These are phyloP conservation scores for Glossosoma conforme DNA, from an alignment of 1,140 invertebrate genomes.

Conservation along the genomic window DNA sequence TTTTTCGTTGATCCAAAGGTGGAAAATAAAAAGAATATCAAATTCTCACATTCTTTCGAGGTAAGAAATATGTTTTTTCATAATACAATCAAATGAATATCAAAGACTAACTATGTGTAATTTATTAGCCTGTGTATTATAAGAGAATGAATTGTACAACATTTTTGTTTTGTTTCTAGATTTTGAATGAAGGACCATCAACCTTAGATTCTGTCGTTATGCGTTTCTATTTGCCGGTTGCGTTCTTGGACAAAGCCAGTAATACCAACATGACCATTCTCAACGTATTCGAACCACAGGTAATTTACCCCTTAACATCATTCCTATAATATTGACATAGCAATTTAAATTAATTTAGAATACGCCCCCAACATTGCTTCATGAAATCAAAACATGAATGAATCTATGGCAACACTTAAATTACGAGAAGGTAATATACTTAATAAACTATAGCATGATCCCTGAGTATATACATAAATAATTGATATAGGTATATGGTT, in stretches of 20 bases:
- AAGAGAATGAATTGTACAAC: not conserved
- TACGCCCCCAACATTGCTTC: too few species aligned
- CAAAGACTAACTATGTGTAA: not conserved
- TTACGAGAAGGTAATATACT: not conserved
- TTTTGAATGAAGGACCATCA: conserved; percentile 18
- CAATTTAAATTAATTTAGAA: too few species aligned
- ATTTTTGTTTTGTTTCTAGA: conserved; percentile 7
- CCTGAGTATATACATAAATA: not conserved
- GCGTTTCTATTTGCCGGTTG: conserved; percentile 12
- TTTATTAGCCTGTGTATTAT: not conserved
- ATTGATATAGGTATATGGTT: too few species aligned
- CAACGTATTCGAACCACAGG: conserved; percentile 12
- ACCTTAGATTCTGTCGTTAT: conserved; percentile 9
- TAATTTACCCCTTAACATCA: not conserved
- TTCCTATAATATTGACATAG: too few species aligned
- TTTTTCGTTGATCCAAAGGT: conserved; percentile 6
- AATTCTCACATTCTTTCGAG: conserved; percentile 15
- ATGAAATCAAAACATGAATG: not conserved
- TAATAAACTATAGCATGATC: not conserved
- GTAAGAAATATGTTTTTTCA: conserved; percentile 11
- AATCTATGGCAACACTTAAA: not conserved
- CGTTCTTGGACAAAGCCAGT: conserved; percentile 2
- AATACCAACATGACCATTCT: conserved; percentile 7
- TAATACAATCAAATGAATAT: not conserved
- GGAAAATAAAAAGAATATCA: conserved; percentile 8